Percentiles rank a stretch among this genome's conserved stretches.
Conservation (phyloP, 2,888 invertebrate species). For the Physocephala rufipes region DNA sequence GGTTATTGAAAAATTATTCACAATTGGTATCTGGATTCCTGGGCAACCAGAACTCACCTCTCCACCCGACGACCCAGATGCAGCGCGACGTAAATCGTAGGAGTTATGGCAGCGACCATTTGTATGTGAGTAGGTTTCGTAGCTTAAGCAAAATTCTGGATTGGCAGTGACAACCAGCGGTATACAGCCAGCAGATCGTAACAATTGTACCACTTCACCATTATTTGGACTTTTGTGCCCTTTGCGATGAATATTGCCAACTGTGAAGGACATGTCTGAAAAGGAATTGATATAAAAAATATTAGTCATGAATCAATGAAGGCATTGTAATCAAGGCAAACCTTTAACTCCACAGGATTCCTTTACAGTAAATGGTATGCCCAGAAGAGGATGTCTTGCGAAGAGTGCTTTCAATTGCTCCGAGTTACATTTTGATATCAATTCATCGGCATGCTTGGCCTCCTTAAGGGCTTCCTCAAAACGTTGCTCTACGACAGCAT, state of each 20-base stretch:
- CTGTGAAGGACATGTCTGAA: slow-evolving; percentile 75
- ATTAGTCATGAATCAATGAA: neutral
- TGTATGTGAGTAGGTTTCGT: slow-evolving; percentile 83
- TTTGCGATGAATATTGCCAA: slow-evolving; percentile 71
- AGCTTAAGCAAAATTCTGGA: slow-evolving; percentile 88
- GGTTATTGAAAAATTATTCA: slow-evolving; percentile 34
- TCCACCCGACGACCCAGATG: slow-evolving; percentile 93
- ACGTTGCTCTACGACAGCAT: slow-evolving; percentile 77
- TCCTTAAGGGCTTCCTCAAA: slow-evolving; percentile 74
- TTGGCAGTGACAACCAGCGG: slow-evolving; percentile 85
- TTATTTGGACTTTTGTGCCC: slow-evolving; percentile 71
- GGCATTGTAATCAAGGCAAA: slow-evolving; percentile 50
- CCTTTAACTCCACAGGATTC: slow-evolving; percentile 81
- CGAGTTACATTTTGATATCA: slow-evolving; percentile 52
- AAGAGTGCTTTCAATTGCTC: slow-evolving; percentile 54
- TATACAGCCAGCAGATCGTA: slow-evolving; percentile 81
- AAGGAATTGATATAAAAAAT: slow-evolving; percentile 20
- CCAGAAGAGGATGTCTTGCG: slow-evolving; percentile 75
- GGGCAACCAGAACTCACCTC: slow-evolving; percentile 65
- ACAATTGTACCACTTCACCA: slow-evolving; percentile 73
- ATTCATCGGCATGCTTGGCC: slow-evolving; percentile 71
- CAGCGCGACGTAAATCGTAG: slow-evolving; percentile 76
- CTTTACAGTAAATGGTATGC: slow-evolving; percentile 85
- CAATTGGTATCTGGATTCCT: slow-evolving; percentile 62
- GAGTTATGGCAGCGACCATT: slow-evolving; percentile 86